phyloP scores from a whole-genome alignment of 2,113 vertebrate species.

The Trematocara nigrifrons region DNA sequence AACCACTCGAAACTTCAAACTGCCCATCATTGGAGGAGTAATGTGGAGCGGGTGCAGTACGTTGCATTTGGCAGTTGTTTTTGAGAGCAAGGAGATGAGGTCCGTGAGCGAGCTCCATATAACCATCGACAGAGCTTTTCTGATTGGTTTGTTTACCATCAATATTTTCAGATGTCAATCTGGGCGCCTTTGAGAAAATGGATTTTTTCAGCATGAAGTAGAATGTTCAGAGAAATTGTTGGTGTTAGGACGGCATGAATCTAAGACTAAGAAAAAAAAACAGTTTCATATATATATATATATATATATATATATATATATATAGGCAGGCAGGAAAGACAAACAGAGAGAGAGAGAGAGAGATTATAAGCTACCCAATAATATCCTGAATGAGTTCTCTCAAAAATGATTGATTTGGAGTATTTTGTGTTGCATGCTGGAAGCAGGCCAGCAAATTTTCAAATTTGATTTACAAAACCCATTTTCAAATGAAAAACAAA shows the following conservation, averaged over 20 bases:
- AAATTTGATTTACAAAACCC: slow-evolving; percentile 16
- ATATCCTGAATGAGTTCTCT: not conserved
- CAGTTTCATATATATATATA: not conserved
- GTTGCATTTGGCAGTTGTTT: slow-evolving; percentile 18
- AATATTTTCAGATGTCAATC: slow-evolving; percentile 68
- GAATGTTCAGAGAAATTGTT: slow-evolving; percentile 50
- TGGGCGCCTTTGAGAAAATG: slow-evolving; percentile 56
- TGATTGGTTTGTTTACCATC: slow-evolving; percentile 69
- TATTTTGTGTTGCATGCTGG: not conserved
- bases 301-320: not conserved
- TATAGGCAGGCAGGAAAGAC: not conserved
- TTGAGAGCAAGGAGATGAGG: slow-evolving; percentile 39
- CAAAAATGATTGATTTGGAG: slow-evolving; percentile 3
- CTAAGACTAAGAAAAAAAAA: not conserved
- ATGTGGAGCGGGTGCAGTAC: slow-evolving; percentile 29
- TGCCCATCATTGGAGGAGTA: slow-evolving; percentile 29
- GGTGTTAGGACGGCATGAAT: slow-evolving; percentile 11
- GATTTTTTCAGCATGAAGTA: slow-evolving; percentile 59
- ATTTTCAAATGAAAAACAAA: slow-evolving; percentile 16
- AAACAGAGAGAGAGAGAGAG: not conserved
- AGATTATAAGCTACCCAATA: not conserved
- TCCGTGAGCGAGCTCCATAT: not conserved
- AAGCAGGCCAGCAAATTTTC: slow-evolving; percentile 1
- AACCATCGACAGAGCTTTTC: slow-evolving; percentile 24
- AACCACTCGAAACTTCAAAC: slow-evolving; percentile 36